Percentiles rank a stretch among this genome's conserved stretches.
phyloP scores from a whole-genome alignment of 2,797 vertebrate genomes.

The Streptopelia turtur region DNA sequence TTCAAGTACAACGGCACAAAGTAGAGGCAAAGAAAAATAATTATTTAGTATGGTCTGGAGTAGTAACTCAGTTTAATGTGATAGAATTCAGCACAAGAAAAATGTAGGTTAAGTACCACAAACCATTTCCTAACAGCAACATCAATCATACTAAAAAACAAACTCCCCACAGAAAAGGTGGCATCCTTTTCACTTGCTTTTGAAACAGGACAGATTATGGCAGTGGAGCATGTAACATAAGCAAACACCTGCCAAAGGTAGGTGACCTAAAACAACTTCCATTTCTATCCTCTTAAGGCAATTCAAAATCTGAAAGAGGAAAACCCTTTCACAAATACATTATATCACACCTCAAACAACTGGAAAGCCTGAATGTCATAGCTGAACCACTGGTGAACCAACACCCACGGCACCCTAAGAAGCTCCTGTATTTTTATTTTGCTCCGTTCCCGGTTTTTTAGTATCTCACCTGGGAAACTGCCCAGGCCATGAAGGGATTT shows the following conservation, averaged over 20 bases:
- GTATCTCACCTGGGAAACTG: neutral
- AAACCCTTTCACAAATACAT: neutral
- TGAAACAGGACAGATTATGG: neutral
- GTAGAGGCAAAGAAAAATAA: constrained; percentile 13
- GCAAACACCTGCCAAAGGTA: neutral
- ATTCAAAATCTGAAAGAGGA: neutral
- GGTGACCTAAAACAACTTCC: neutral
- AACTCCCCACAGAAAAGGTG: neutral
- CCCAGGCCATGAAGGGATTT: neutral
- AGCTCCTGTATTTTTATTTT: neutral
- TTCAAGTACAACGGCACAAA: constrained; percentile 24
- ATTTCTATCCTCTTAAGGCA: neutral
- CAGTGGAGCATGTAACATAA: neutral
- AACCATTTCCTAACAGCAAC: neutral
- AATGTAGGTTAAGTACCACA: constrained; percentile 38
- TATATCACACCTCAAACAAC: neutral
- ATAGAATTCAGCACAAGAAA: constrained; percentile 10
- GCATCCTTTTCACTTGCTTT: neutral
- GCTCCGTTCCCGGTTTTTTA: neutral
- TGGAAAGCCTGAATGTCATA: neutral
- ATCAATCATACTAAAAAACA: neutral
- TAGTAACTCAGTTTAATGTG: constrained; percentile 1
- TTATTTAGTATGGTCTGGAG: constrained; percentile 26
- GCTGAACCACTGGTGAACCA: rapidly evolving
- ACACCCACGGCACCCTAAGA: rapidly evolving